phyloP scores from a whole-genome alignment of 2,797 vertebrate genomes.

The Alcedo quadribrachys region DNA sequence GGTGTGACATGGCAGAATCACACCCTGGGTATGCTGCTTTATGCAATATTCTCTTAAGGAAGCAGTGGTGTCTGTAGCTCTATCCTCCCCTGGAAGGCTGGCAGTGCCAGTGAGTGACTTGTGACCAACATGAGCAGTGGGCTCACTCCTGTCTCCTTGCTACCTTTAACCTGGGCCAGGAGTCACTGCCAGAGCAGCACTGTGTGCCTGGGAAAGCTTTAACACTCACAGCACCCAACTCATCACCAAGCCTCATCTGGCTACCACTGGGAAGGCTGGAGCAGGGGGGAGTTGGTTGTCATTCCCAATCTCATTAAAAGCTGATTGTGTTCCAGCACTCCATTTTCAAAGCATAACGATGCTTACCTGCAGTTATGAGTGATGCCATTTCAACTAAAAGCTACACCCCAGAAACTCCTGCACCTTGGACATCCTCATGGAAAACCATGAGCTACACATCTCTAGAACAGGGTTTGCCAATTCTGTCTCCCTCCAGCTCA shows the following conservation, averaged over 20 bases:
- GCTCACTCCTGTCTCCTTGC: background rate
- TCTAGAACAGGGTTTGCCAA: background rate
- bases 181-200: conserved; percentile 3
- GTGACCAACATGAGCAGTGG: background rate
- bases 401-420: background rate
- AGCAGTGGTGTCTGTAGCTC: background rate
- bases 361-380: background rate
- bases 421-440: background rate
- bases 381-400: background rate
- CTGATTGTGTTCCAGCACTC: background rate
- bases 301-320: conserved; percentile 21
- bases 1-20: background rate
- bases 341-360: background rate
- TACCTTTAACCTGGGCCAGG: background rate
- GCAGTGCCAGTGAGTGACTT: background rate
- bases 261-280: background rate
- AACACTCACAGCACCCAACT: background rate
- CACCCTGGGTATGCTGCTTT: background rate
- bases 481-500: background rate
- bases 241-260: background rate
- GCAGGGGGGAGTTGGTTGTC: background rate
- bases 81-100: background rate
- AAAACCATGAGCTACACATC: background rate
- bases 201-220: background rate
- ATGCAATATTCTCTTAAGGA: background rate